Conservation (phyloP, 2,797 vertebrate species). For the Gallinago solitaria region DNA sequence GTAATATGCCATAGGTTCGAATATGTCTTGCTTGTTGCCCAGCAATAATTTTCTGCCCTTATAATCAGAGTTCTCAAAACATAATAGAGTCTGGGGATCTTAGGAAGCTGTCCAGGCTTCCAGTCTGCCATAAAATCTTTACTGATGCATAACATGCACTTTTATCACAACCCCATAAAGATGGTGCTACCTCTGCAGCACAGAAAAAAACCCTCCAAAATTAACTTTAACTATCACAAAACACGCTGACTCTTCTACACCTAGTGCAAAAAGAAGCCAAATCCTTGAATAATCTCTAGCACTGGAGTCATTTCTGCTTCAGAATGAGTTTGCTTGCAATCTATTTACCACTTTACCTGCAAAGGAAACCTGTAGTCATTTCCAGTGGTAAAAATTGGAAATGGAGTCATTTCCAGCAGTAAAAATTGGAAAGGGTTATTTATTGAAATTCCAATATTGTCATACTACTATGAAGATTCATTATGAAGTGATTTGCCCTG, state of each 20-base stretch:
- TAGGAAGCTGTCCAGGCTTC: constrained; percentile 31
- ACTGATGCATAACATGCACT: not conserved
- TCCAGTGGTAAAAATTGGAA: not conserved
- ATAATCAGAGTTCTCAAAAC: constrained; percentile 42
- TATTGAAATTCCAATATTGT: not conserved
- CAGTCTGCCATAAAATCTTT: constrained; percentile 7
- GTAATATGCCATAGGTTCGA: not conserved
- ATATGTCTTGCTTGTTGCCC: not conserved
- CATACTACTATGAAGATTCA: not conserved
- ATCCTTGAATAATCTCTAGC: not conserved
- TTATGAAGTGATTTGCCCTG: not conserved
- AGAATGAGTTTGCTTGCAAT: not conserved
- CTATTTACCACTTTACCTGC: not conserved
- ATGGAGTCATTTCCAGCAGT: not conserved
- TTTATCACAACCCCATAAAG: not conserved
- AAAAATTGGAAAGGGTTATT: not conserved
- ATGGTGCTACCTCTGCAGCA: not conserved
- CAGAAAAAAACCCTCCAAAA: not conserved
- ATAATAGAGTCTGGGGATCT: constrained; percentile 20
- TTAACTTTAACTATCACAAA: not conserved
- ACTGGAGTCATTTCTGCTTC: not conserved
- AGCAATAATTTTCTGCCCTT: constrained; percentile 49
- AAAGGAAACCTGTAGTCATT: not conserved
- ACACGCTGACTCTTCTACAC: not conserved
- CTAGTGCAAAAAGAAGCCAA: not conserved